Conservation (phyloP, 2,888 invertebrate species). For the Tipula helvola region DNA sequence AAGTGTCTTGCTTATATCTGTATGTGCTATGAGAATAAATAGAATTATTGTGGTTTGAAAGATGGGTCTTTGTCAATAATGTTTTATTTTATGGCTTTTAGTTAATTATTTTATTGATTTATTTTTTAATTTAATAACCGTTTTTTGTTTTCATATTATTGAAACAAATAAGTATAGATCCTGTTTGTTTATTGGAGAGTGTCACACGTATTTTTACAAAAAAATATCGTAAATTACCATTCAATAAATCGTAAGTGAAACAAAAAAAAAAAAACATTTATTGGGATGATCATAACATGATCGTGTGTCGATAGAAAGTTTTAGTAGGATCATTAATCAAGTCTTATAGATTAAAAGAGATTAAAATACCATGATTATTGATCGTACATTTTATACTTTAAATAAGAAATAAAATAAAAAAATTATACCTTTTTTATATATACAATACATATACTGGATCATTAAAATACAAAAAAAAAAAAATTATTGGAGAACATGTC, state of each 20-base stretch:
- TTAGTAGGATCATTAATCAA: not conserved
- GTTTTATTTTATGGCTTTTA: not conserved
- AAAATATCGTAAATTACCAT: not conserved
- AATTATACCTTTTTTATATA: not conserved
- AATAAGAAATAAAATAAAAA: not conserved
- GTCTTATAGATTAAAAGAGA: not conserved
- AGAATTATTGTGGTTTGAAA: too few relatives aligned
- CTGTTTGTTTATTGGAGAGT: not conserved
- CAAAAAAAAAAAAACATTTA: not conserved
- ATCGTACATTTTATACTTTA: not conserved
- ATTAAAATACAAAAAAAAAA: not conserved
- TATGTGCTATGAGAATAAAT: not conserved
- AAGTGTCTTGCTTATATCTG: not conserved
- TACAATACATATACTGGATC: not conserved
- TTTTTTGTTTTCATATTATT: not conserved
- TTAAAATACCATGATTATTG: not conserved
- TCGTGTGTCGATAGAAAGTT: constrained; percentile 4
- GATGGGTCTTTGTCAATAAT: not conserved
- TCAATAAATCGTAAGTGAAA: not conserved
- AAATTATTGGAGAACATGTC: not conserved
- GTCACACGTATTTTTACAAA: not conserved
- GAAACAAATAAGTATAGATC: not conserved
- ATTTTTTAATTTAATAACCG: not conserved
- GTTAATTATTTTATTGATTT: not conserved
- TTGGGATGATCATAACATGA: not conserved